phyloP scores from a whole-genome alignment of 2,797 vertebrate species.

The Choloepus didactylus region DNA sequence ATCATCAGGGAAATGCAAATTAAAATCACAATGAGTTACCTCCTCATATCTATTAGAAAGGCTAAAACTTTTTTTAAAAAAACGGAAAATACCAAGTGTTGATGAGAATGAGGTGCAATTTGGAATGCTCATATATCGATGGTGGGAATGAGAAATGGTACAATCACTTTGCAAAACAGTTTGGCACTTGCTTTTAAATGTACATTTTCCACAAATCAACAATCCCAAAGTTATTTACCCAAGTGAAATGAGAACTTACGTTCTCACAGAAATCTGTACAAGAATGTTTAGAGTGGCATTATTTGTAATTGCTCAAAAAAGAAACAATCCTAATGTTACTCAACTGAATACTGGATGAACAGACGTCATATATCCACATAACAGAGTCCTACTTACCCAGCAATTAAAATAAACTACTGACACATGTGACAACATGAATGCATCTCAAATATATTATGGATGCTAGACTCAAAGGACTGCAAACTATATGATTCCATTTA shows the following conservation, averaged over 20 bases:
- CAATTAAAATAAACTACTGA: not conserved
- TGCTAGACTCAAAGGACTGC: not conserved
- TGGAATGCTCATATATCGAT: not conserved
- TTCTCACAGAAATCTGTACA: not conserved
- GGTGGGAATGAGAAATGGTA: not conserved
- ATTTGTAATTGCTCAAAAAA: not conserved
- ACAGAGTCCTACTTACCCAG: not conserved
- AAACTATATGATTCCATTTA: not conserved
- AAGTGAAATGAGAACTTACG: slow-evolving; percentile 24
- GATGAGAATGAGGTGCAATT: not conserved
- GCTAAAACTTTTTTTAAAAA: not conserved
- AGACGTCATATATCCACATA: not conserved
- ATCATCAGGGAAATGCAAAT: slow-evolving; percentile 39
- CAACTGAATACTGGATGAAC: not conserved
- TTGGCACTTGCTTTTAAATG: not conserved
- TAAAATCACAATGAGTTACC: slow-evolving; percentile 10
- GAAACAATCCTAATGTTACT: not conserved
- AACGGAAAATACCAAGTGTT: not conserved
- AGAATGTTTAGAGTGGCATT: not conserved
- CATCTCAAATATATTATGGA: not conserved
- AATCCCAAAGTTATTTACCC: slow-evolving; percentile 3
- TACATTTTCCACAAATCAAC: slow-evolving; percentile 32
- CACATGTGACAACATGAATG: not conserved
- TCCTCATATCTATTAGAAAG: not conserved
- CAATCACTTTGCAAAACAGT: not conserved